Conservation (phyloP, 2,113 vertebrate species). For the Scatophagus argus region DNA sequence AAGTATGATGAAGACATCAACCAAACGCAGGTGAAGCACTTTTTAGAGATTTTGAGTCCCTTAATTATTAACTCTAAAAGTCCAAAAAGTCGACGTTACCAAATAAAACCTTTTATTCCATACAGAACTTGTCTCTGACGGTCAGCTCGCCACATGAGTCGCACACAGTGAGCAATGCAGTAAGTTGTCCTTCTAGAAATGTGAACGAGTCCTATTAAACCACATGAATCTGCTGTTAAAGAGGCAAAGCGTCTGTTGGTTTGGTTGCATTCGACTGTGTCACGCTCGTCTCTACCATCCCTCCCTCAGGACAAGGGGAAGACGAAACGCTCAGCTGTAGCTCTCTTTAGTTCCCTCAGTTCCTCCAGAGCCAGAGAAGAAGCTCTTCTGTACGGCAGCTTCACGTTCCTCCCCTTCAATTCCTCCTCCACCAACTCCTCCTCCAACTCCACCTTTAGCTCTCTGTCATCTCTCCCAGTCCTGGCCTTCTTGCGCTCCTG, state of each 20-base stretch:
- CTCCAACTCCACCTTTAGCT: constrained; percentile 46
- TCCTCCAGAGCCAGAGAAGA: constrained; percentile 76
- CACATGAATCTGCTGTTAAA: background rate
- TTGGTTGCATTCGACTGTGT: constrained; percentile 1
- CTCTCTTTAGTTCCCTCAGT: constrained; percentile 79
- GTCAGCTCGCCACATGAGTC: background rate
- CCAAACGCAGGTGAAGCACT: constrained; percentile 56
- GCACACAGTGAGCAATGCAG: constrained; percentile 22
- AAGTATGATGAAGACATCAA: constrained; percentile 70
- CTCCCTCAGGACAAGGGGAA: constrained; percentile 39
- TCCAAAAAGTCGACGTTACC: background rate
- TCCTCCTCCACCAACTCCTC: constrained; percentile 36
- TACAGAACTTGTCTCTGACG: constrained; percentile 33
- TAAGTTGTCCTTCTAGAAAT: background rate
- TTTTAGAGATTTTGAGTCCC: background rate
- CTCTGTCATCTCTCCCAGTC: constrained; percentile 34
- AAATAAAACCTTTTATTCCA: background rate
- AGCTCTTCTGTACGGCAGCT: constrained; percentile 76
- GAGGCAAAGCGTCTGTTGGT: too few relatives aligned
- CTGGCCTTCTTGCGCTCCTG: constrained; percentile 83
- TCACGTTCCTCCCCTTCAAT: constrained; percentile 79
- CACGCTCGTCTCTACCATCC: background rate
- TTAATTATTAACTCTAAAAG: background rate
- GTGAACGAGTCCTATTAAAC: background rate
- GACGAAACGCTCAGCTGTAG: background rate